A percentile compares a stretch with the other conserved stretches of the same genome.
These are phyloP conservation scores for Osedax frankpressi DNA, from an alignment of 2,888 invertebrate species.

Conservation along the genomic window DNA sequence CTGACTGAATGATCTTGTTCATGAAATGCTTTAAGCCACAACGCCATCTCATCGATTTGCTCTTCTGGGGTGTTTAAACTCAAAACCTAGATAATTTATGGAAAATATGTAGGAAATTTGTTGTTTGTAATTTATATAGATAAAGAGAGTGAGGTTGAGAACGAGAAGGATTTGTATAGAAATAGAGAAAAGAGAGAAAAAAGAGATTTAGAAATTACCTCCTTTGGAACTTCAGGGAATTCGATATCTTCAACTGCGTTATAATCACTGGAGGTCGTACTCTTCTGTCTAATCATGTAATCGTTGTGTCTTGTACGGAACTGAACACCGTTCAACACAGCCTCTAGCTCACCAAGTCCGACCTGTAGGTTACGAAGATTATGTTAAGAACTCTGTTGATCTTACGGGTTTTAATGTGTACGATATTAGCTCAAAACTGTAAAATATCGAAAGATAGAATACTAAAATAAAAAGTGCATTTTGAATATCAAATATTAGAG, in stretches of 20 bases:
- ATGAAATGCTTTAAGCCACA: slow-evolving; percentile 35
- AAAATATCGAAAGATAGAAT: too few species aligned
- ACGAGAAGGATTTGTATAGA: too few species aligned
- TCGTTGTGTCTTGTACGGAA: slow-evolving; percentile 39
- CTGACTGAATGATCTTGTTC: slow-evolving; percentile 28
- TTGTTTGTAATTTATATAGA: too few species aligned
- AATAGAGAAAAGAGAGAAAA: not conserved
- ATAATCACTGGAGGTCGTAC: slow-evolving; percentile 25
- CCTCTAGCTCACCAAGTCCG: slow-evolving; percentile 31
- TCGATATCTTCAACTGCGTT: slow-evolving; percentile 32
- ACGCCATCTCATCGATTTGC: slow-evolving; percentile 33
- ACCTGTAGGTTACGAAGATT: too few species aligned
- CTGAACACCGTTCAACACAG: slow-evolving; percentile 34
- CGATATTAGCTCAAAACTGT: too few species aligned
- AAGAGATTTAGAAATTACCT: slow-evolving; percentile 18
- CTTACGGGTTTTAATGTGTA: too few species aligned
- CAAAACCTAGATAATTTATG: too few species aligned
- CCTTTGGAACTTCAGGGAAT: slow-evolving; percentile 32
- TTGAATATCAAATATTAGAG: too few species aligned
- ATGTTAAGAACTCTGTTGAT: too few species aligned
- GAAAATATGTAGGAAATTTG: too few species aligned
- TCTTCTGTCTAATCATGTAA: slow-evolving; percentile 27
- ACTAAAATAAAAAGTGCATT: too few species aligned
- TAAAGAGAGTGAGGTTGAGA: too few species aligned
- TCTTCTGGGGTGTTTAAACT: slow-evolving; percentile 25